Base-by-base conservation (phyloP, 2,888 invertebrate genomes). In the Yponomeuta sedellus region DNA sequence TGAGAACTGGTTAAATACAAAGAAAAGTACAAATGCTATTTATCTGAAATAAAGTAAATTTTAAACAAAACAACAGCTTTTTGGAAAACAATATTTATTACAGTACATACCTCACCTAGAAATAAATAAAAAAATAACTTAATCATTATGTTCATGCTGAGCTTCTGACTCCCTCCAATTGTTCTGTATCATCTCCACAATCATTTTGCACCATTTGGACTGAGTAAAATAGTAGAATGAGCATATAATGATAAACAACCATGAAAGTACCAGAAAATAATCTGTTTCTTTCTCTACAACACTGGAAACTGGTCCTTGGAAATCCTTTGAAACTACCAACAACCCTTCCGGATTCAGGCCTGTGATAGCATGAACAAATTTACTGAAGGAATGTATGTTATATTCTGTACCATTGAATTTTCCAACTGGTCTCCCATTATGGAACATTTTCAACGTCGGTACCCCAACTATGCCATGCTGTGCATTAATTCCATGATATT, bases 391-490 rank as follows among this genome's bases (percentile, higher is more conserved):
- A 69, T 96, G 94, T 59, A 97, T 92, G 6, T 94, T 96, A 70
- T 97, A 95, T 68, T 95, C 94, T 11, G 96, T 94, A 28, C 94
- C 95, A 88, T 96, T 97, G 78, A 94, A 97, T 87, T 96, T 96
- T 0, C 95, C 95, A 34, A 96, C 94, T 0, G 97, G 94, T 71
- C 96, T 92, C 0, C 97, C 97, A 82, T 97, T 97, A 75, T 98
- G 97, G 75, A 98, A 97, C 70, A 98, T 92, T 88, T 98, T 93
- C 44, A 98, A 80, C 3, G 97, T 97, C 10, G 98, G 98, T 57
- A 98, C 95, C 20, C 97, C 97, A 10, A 97, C 95, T 68, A 98
- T 96, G 11, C 98, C 98, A 83, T 96, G 97, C 74, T 97, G 96
- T 0, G 97, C 96, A 85, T 97, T 98, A 64, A 97, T 96, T 69